Evolutionary conservation across 1,140 invertebrate species (phyloP), one percentile per base, ranked within the genome.

Genomic region (Callitettix versicolor): DNA sequence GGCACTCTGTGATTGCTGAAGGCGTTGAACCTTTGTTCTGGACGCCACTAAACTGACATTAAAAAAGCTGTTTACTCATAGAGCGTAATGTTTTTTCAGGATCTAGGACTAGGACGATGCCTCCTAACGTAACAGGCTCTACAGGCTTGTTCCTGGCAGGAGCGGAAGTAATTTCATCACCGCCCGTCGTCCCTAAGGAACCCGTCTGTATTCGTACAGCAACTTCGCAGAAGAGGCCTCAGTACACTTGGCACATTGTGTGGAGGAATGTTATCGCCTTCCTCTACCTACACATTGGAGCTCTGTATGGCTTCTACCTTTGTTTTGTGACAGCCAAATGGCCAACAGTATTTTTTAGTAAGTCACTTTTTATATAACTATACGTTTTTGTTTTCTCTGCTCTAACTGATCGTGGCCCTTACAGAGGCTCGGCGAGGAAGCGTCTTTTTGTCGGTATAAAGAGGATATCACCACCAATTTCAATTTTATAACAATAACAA

Each of bases 181-280:
- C 54, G 3, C 26, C 26, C 9, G 9, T 30, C 26, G 26, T 30
- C 26, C 3, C 26, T 4, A 30, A 30, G 26, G 26, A 9, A 9
- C 9, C 9, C 26, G n/a, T n/a, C n/a, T n/a, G n/a, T n/a, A n/a
- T n/a, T n/a, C 46, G 36, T 38, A 30, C 50, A 60, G 14, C 14
- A 21, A 21, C 40, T 3, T 15, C 30, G 3, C 38, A 60, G 53
- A 59, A 64, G 47, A 49, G 60, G 15, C 20, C 64, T 9, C 67
- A 67, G 24, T 76, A 78, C 50, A 57, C 65, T 65, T 81, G 78
- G 80, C 69, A 76, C 53, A 80, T 89, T 59, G 81, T 84, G 2
- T 86, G 82, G 81, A 76, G 79, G 66, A 85, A 85, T 62, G 80
- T 84, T 1, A 68, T 83, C 14, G 80, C 77, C 7, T 85, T 85